Evolutionary conservation across 2,888 invertebrate genomes (phyloP).

Genomic region (Drosophila prostipennis): DNA sequence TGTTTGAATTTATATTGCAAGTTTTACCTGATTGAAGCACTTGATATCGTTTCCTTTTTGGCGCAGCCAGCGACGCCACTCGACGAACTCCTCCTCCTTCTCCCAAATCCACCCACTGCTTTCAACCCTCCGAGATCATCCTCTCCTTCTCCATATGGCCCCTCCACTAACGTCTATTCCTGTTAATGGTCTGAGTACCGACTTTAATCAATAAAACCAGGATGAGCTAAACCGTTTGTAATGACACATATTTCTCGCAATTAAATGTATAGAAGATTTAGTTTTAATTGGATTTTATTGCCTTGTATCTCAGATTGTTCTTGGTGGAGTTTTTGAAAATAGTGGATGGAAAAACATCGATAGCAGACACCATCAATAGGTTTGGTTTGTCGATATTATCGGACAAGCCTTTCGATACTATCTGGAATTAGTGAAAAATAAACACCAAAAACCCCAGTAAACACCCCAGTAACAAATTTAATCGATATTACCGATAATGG

Average conservation of each 20-base stretch:
- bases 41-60: constrained; percentile 73
- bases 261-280: not conserved
- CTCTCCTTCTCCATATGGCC: constrained; percentile 14
- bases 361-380: too few relatives aligned
- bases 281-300: not conserved
- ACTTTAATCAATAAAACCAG: constrained; percentile 1
- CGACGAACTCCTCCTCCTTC: constrained; percentile 11
- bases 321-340: too few relatives aligned
- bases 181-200: not conserved
- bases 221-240: not conserved
- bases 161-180: constrained; percentile 40
- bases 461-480: too few relatives aligned
- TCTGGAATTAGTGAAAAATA: too few relatives aligned
- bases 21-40: constrained; percentile 76
- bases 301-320: not conserved
- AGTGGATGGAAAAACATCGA: too few relatives aligned
- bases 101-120: not conserved
- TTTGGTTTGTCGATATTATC: too few relatives aligned
- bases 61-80: constrained; percentile 41
- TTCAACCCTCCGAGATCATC: not conserved
- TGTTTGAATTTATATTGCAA: constrained; percentile 78
- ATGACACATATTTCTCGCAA: not conserved
- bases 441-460: too few relatives aligned
- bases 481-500: too few relatives aligned
- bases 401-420: too few relatives aligned